Base-by-base conservation (phyloP, 2,888 invertebrate species). In the Yponomeuta malinellus region DNA sequence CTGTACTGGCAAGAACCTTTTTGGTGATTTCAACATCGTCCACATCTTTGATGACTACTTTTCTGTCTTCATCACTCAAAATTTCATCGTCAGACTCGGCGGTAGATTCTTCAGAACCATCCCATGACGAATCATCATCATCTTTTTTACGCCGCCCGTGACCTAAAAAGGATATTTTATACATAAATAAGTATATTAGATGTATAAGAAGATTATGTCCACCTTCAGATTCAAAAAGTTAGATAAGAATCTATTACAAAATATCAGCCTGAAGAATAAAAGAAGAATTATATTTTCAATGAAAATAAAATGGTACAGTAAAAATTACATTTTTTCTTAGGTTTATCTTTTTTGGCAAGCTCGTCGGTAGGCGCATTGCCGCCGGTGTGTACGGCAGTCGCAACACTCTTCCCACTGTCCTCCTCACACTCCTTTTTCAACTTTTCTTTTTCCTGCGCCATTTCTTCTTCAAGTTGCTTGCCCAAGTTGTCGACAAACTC, bases 401-500 rank as follows among this genome's bases (percentile, higher is more conserved):
- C 33, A 33, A 5, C 33, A 23, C 37, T 59, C 68, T 72, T 74
- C 2, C 74, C 78, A 85, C 79, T 66, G 12, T 80, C 78, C 74
- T 83, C 79, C 69, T 83, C 77, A 75, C 79, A 80, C 73, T 83
- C 84, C 70, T 83, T 88, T 73, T 83, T 83, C 75, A 83, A 78
- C 68, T 79, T 77, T 70, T 87, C 88, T 74, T 93, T 93, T 52
- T 93, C 92, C 76, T 93, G 94, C 72, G 92, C 93, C 75, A 92
- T 94, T 73, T 93, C 87, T 74, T 94, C 93, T 75, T 94, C 94
- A 66, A 96, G 90, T 78, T 94, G 93, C 74, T 93, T 93, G 63
- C 94, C 94, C 74, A 95, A 88, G 77, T 93, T 93, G 59, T 92
- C 92, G 48, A 96, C 94, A 82, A 95, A 95, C 75, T 96, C 95